Conservation (phyloP, 2,888 invertebrate species). For the Dynastes tityus region DNA sequence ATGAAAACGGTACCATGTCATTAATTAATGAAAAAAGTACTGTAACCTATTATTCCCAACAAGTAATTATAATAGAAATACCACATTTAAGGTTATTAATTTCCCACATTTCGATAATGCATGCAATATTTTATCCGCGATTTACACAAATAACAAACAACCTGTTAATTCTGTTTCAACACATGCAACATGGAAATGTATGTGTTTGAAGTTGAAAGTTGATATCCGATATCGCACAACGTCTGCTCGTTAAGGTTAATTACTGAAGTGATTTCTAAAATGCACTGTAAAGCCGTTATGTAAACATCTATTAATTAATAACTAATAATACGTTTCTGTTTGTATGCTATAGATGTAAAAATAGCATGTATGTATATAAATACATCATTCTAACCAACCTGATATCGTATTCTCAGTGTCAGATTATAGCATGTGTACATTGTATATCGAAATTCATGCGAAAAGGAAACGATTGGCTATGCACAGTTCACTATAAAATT, state of each 20-base stretch:
- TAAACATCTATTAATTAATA: not conserved
- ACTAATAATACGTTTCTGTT: not conserved
- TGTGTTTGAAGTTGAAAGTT: too few species aligned
- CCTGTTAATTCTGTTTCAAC: too few species aligned
- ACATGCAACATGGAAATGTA: too few species aligned
- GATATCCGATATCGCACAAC: not conserved
- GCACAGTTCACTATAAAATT: not conserved
- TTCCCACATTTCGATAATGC: too few species aligned
- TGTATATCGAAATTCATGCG: not conserved
- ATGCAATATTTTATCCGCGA: too few species aligned
- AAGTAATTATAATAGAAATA: too few species aligned
- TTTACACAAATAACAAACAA: too few species aligned
- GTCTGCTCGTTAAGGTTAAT: conserved; percentile 1
- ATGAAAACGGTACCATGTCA: too few species aligned
- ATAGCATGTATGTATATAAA: not conserved
- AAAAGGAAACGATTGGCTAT: not conserved
- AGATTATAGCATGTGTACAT: not conserved
- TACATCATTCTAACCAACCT: not conserved
- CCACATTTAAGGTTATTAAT: too few species aligned
- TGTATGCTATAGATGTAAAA: not conserved
- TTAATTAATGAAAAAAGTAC: too few species aligned
- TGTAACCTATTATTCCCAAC: too few species aligned
- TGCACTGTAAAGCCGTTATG: not conserved
- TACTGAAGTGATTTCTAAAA: conserved; percentile 1
- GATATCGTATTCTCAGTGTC: not conserved